Evolutionary conservation across 2,797 vertebrate genomes (phyloP), one percentile per base, ranked within the genome.

Genomic region (Galagoides demidoff): DNA sequence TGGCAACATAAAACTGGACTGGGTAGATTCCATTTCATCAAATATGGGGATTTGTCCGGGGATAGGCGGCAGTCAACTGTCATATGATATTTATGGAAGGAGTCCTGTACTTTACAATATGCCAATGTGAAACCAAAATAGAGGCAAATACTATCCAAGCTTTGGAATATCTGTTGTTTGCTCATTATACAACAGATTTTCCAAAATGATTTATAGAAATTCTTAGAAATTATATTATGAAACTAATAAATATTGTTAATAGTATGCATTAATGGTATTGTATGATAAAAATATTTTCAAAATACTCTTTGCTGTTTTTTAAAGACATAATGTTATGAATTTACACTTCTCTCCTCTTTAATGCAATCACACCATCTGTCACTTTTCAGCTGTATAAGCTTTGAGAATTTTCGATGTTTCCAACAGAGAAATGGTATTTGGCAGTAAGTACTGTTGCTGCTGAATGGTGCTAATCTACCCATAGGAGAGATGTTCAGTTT

Each of bases 381-480:
- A 71, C 19, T 88, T 88, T 97, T 93, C 16, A 68, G 57, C 59
- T 43, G 85, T 37, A 73, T 74, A 74, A 57, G 5, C 68, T 52
- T 13, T 59, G 5, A 94, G 37, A 90, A 93, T 92, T 94, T 92
- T 93, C 73, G 64, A 88, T 61, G 2, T 95, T 97, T 94, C 59
- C 92, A 88, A 71, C n/a, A 79, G 74, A 96, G 57, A 71, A 92
- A 59, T 59, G 2, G 13, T 78, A 27, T 96, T 98, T 98, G 83
- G 63, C 82, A 94, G 79, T 37, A 83, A 64, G 55, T 34, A 29
- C 20, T 82, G 27, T 93, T 84, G 31, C 19, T 85, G 12, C 29
- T 64, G 77, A 92, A 76, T 5, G 63, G 55, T 25, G 27, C 4
- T 91, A 78, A 73, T 93, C 37, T 70, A 93, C 66, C 43, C 31